phyloP scores from a whole-genome alignment of 1,140 invertebrate genomes.

The Bombus ignitus region DNA sequence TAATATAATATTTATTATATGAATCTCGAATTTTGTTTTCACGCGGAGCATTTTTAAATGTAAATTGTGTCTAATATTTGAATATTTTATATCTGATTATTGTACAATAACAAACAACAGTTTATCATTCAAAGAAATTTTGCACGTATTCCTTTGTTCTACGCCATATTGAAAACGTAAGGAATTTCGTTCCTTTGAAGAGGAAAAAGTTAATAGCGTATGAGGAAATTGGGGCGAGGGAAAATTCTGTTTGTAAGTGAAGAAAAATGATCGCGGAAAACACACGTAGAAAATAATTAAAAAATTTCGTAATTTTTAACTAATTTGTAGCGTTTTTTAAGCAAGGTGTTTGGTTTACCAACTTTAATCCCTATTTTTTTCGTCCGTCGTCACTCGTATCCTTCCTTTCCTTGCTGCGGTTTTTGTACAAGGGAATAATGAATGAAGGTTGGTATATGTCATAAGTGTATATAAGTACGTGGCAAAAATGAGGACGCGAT shows the following conservation, averaged over 20 bases:
- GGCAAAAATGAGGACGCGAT: background rate
- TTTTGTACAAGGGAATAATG: constrained; percentile 28
- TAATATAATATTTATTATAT: too few species aligned
- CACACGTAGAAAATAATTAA: background rate
- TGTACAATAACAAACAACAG: too few species aligned
- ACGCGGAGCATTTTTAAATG: too few species aligned
- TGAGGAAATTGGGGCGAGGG: constrained; percentile 1
- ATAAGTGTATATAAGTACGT: background rate
- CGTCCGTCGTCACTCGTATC: background rate
- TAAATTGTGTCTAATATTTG: too few species aligned
- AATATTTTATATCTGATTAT: too few species aligned
- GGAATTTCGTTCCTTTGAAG: too few species aligned
- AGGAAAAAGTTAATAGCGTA: background rate
- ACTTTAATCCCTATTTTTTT: constrained; percentile 20
- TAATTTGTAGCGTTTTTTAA: background rate
- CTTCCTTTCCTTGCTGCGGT: background rate
- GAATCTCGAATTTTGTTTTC: too few species aligned
- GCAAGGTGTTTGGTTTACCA: background rate
- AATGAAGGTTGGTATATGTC: background rate
- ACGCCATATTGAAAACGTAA: too few species aligned
- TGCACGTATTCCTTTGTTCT: too few species aligned
- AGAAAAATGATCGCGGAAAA: background rate
- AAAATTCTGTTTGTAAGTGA: background rate
- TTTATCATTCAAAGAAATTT: too few species aligned
- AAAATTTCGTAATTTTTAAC: constrained; percentile 1